Conservation (phyloP, 2,888 invertebrate species). For the Chelonus formosanus region DNA sequence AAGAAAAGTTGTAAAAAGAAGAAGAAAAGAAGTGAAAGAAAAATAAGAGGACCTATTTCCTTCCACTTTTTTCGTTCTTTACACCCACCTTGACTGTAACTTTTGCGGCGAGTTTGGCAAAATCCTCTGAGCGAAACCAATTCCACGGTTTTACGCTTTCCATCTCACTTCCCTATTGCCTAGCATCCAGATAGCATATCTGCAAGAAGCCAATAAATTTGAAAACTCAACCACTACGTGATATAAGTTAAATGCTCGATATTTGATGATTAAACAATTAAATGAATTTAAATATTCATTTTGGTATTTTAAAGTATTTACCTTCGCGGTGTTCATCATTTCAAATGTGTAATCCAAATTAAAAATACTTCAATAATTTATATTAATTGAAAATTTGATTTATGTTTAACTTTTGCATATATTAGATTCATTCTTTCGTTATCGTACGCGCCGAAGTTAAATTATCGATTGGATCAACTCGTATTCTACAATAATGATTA, state of each 20-base stretch:
- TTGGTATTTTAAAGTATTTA: not conserved
- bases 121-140: constrained; percentile 35
- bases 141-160: constrained; percentile 36
- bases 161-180: constrained; percentile 18
- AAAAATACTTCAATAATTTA: too few species aligned
- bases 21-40: constrained; percentile 11
- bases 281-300: not conserved
- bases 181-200: not conserved
- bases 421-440: not conserved
- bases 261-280: not conserved
- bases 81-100: constrained; percentile 21
- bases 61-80: constrained; percentile 13
- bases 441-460: constrained; percentile 23
- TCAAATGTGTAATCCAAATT: too few species aligned
- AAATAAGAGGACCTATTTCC: constrained; percentile 10
- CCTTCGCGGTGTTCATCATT: too few species aligned
- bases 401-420: not conserved
- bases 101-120: constrained; percentile 33
- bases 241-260: not conserved
- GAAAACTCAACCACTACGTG: not conserved
- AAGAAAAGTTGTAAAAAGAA: constrained; percentile 6
- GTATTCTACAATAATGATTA: constrained; percentile 24
- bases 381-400: constrained; percentile 5
- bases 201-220: constrained; percentile 1
- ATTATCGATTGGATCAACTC: constrained; percentile 27